Evolutionary conservation across 1,140 invertebrate genomes (phyloP).

Genomic region (Plutomurus gul): DNA sequence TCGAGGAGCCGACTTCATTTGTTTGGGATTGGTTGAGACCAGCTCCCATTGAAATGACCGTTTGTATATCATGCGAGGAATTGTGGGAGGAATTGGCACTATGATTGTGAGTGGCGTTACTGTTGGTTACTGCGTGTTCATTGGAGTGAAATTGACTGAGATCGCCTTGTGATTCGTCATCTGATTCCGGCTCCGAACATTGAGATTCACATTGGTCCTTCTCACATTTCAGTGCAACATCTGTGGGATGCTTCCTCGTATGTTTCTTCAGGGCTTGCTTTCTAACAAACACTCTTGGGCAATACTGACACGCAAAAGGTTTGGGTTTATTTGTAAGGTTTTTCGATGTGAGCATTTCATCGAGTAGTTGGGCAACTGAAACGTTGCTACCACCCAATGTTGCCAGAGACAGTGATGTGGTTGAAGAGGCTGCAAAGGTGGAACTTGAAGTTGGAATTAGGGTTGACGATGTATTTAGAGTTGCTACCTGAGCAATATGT

Average conservation of each 20-base stretch:
- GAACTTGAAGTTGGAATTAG: neutral
- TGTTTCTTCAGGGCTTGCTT: slow-evolving; percentile 32
- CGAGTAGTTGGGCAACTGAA: neutral
- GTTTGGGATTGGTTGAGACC: neutral
- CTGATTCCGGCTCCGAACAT: neutral
- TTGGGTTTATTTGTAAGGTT: neutral
- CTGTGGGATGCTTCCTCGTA: neutral
- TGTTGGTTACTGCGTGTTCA: neutral
- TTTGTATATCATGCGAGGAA: neutral
- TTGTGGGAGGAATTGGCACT: neutral
- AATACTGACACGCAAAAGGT: slow-evolving; percentile 30
- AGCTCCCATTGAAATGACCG: neutral
- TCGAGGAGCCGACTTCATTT: neutral
- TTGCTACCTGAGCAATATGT: neutral
- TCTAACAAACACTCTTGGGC: neutral
- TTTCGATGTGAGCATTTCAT: neutral
- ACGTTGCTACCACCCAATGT: neutral
- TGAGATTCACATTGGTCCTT: neutral
- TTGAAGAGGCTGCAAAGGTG: neutral
- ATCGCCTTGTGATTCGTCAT: neutral
- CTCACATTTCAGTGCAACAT: neutral
- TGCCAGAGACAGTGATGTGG: neutral
- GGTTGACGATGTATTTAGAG: neutral
- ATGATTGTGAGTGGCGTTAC: neutral
- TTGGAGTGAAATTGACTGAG: neutral